A percentile compares a stretch with the other conserved stretches of the same genome.
Evolutionary conservation across 1,140 invertebrate species (phyloP).

Genomic region (Daktulosphaira vitifoliae): DNA sequence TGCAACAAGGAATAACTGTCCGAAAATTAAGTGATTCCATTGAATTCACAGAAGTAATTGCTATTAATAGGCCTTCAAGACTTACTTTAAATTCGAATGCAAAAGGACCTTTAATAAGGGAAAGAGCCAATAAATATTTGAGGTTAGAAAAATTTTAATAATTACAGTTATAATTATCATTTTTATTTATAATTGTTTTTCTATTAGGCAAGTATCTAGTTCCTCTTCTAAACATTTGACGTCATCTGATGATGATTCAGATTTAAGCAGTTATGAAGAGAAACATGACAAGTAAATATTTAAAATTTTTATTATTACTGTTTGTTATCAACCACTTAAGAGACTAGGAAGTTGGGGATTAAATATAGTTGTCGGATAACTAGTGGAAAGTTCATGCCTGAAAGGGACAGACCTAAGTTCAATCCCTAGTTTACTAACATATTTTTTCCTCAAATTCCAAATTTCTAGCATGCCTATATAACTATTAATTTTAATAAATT

Average conservation of each 20-base stretch:
- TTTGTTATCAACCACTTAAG: too few species aligned
- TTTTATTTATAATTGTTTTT: neutral
- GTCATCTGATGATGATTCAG: conserved; percentile 30
- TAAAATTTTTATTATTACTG: too few species aligned
- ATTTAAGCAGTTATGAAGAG: conserved; percentile 21
- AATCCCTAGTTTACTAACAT: too few species aligned
- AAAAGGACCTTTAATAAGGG: conserved; percentile 22
- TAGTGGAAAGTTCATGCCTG: too few species aligned
- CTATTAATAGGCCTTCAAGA: conserved; percentile 28
- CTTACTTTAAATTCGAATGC: conserved; percentile 31
- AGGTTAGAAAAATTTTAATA: neutral
- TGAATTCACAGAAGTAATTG: conserved; percentile 28
- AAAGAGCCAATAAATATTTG: conserved; percentile 22
- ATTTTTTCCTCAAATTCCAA: too few species aligned
- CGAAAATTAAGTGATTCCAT: conserved; percentile 18
- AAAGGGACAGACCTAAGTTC: too few species aligned
- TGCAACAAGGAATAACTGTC: conserved; percentile 22
- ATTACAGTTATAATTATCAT: neutral
- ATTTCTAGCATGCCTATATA: too few species aligned
- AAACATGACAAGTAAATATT: conserved; percentile 16
- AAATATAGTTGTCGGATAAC: too few species aligned
- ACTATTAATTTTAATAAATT: too few species aligned
- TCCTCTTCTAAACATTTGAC: conserved; percentile 27
- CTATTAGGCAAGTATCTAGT: conserved; percentile 23
- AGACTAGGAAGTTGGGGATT: too few species aligned